Percentiles rank a stretch among this genome's conserved stretches.
Conservation (phyloP, 1,140 invertebrate genomes). For the Cydia amplana region DNA sequence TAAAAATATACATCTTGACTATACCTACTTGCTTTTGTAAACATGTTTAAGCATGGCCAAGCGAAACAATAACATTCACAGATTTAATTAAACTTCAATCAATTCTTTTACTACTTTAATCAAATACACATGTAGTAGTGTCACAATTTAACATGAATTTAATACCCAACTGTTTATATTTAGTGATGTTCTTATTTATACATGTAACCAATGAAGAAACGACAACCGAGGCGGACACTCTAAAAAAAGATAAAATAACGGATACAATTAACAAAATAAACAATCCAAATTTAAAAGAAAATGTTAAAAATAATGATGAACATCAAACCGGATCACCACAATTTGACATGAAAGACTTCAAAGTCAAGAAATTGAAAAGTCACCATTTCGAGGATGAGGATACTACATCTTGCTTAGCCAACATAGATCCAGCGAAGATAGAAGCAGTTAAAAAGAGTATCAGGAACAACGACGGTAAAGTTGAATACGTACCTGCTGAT, state of each 20-base stretch:
- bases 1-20: background rate
- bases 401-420: background rate
- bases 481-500: background rate
- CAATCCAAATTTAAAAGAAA: background rate
- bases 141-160: background rate
- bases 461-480: background rate
- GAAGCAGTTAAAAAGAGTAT: slow-evolving; percentile 7
- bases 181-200: background rate
- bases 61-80: background rate
- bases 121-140: background rate
- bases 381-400: background rate
- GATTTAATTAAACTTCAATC: background rate
- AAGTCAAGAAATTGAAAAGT: background rate
- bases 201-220: background rate
- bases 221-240: background rate
- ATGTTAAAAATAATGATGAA: background rate
- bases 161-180: background rate
- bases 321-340: background rate
- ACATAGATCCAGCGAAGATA: background rate
- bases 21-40: background rate
- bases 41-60: background rate
- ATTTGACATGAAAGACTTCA: slow-evolving; percentile 1
- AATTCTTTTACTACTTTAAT: background rate
- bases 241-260: background rate
- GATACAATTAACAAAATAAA: background rate